phyloP scores from a whole-genome alignment of 2,888 invertebrate species.

The Caenorhabditis parvicauda region DNA sequence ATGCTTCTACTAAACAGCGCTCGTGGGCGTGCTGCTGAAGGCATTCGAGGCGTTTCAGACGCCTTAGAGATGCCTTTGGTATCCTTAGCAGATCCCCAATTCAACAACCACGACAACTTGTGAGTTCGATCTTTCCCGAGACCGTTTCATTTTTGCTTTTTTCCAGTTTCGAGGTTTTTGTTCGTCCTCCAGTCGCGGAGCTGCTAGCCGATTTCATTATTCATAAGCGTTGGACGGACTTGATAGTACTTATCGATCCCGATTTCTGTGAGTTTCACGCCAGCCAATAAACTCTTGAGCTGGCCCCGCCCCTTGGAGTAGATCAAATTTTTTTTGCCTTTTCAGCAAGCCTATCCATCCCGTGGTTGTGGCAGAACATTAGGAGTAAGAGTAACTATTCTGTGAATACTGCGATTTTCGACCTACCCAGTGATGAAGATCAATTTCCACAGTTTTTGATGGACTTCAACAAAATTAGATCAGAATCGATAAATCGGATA shows the following conservation, averaged over 20 bases:
- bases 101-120: slow-evolving; percentile 24
- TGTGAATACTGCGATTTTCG: slow-evolving; percentile 51
- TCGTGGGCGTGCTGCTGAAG: slow-evolving; percentile 36
- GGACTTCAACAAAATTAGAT: slow-evolving; percentile 52
- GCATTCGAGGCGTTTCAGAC: slow-evolving; percentile 41
- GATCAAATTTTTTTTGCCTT: neutral
- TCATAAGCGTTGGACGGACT: slow-evolving; percentile 84
- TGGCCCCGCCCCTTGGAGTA: too few species aligned
- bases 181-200: slow-evolving; percentile 91
- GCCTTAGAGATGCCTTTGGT: slow-evolving; percentile 44
- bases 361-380: slow-evolving; percentile 52
- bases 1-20: slow-evolving; percentile 58
- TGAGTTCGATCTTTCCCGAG: slow-evolving; percentile 2
- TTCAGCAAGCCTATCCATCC: slow-evolving; percentile 54
- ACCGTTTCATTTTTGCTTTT: neutral
- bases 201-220: slow-evolving; percentile 91
- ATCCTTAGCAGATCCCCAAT: slow-evolving; percentile 25
- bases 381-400: slow-evolving; percentile 48
- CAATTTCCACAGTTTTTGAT: slow-evolving; percentile 51
- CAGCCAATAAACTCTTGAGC: neutral
- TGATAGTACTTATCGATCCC: slow-evolving; percentile 86
- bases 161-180: slow-evolving; percentile 67
- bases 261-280: slow-evolving; percentile 74
- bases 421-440: slow-evolving; percentile 47
- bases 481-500: too few species aligned